Evolutionary conservation across 2,113 vertebrate species (phyloP), one percentile per base, ranked within the genome.

Genomic region (Ranitomeya variabilis): DNA sequence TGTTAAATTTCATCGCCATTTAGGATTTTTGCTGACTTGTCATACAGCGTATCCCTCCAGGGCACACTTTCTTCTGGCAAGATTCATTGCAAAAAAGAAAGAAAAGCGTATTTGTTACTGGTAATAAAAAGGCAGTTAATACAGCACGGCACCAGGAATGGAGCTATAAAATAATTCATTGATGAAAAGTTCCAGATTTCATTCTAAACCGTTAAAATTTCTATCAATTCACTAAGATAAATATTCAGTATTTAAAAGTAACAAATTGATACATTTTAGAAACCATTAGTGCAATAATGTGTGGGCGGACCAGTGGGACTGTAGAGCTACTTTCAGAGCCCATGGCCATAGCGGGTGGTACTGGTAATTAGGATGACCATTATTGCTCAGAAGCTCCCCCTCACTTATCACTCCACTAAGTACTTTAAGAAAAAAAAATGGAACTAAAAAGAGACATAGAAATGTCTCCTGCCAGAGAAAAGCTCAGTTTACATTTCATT

Each of bases 11-110:
- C 73, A 76, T 76, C 73, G 52, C 73, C 37, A 6, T 76, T 76
- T 76, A 76, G 52, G 73, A 52, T 51, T 76, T 76, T 76, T 76
- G 73, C 73, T 76, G 73, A 76, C 73, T 76, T 76, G 52, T 76
- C 15, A 9, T 76, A 21, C 15, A 76, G 37, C 37, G 45, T 19
- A 76, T 76, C 31, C 73, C 73, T 76, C 73, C 7, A 76, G 73
- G 73, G 73, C 45, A 21, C 73, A 52, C 73, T 76, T 76, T 76
- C 73, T 76, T 76, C 73, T 76, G 73, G 37, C 73, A 21, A 52
- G 73, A 76, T 76, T 76, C 73, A 76, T 76, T 21, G 73, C 8
- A 12, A 76, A 76, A 11, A 12, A 76, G 52, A 74, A 74, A 73
- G 16, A 12, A 76, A 76, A 76, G 18, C 73, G 18, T 21, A 76